Evolutionary conservation across 1,140 invertebrate genomes (phyloP), one percentile per base, ranked within the genome.

Genomic region (Sminthurinus signatus): DNA sequence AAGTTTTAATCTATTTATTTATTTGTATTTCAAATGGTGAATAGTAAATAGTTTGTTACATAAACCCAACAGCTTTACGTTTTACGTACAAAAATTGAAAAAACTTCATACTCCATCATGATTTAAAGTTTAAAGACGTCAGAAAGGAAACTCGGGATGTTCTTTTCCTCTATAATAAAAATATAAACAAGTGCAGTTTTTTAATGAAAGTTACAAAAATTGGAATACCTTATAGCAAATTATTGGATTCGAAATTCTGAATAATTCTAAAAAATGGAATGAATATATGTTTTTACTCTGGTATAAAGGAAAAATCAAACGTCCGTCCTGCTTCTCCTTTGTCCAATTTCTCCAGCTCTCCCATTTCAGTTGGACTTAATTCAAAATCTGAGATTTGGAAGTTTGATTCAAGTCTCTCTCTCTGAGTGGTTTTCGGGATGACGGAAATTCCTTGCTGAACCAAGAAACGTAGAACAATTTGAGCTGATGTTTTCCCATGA

Each of bases 381-480:
- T 76, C 73, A 73, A 85, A 85, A 74, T 84, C 79, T 63, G 83
- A 84, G 57, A 86, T 77, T 64, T 84, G 51, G 48, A 66, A 43
- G 29, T 69, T 69, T 15, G 57, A 28, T 21, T 31, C 17, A 15
- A 69, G 42, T 10, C 62, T 44, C 8, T 43, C 50, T 28, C 15
- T 1, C 29, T 65, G 59, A 14, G 21, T 27, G 21, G 46, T 65
- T 59, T 65, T 69, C 2, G 69, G 69, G 2, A 70, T 36, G 2
- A 61, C 57, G 1, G 54, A 42, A 32, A 77, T 72, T 15, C 65
- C 66, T 57, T 76, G 73, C 65, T 78, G 76, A 10, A 77, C 67
- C 10, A 75, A 73, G 76, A 75, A 78, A 31, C 76, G 69, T 8
- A 80, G 72, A 17, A 79, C 61, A 52, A 79, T 67, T 64, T 78